Percentiles rank a stretch among this genome's conserved stretches.
Conservation (phyloP, 2,797 vertebrate genomes). For the Amazonetta brasiliensis region DNA sequence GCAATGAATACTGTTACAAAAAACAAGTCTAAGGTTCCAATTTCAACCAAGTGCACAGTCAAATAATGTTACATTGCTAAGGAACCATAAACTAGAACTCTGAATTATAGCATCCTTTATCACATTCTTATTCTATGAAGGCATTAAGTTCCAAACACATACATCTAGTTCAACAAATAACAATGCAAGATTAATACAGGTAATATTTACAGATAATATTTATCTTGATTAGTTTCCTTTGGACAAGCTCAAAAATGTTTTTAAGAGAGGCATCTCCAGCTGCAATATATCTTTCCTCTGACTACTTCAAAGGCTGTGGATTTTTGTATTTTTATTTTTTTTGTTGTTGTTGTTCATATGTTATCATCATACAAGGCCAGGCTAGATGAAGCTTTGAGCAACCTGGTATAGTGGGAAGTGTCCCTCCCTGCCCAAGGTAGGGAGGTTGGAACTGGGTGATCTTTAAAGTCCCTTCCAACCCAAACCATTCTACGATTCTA, state of each 20-base stretch:
- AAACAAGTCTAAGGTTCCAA: background rate
- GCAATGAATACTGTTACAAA: background rate
- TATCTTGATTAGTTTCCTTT: background rate
- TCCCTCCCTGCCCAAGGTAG: too few species aligned
- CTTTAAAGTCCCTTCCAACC: too few species aligned
- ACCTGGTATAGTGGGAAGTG: too few species aligned
- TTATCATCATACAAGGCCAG: background rate
- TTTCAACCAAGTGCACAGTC: background rate
- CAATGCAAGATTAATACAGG: background rate
- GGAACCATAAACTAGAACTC: background rate
- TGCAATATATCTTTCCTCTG: background rate
- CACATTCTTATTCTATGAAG: background rate
- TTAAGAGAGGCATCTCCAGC: background rate
- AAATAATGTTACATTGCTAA: background rate
- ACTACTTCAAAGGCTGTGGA: background rate
- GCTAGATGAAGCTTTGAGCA: too few species aligned
- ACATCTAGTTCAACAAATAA: background rate
- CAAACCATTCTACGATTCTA: too few species aligned
- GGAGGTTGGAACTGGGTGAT: too few species aligned
- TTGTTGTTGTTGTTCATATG: background rate
- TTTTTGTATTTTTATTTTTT: background rate
- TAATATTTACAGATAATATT: background rate
- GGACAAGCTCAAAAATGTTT: background rate
- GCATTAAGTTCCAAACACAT: background rate
- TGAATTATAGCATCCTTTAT: background rate